phyloP scores from a whole-genome alignment of 64 coral and sea anemone genomes.

The Montipora capricornis region DNA sequence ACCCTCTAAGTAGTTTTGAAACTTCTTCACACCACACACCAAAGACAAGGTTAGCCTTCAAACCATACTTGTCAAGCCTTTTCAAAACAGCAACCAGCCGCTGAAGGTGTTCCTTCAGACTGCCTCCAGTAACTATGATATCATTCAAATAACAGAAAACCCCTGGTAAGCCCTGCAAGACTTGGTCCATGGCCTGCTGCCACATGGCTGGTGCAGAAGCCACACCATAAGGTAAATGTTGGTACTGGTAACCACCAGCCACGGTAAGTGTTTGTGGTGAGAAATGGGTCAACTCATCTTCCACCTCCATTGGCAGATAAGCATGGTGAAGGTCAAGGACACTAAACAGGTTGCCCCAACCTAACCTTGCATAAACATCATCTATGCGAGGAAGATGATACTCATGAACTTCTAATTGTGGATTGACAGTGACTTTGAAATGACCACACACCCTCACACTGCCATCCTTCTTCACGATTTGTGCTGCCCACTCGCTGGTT shows the following conservation, averaged over 20 bases:
- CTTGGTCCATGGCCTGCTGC: slow-evolving; percentile 49
- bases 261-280: slow-evolving; percentile 19
- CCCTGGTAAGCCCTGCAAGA: slow-evolving; percentile 1
- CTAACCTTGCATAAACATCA: slow-evolving; percentile 24
- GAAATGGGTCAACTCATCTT: slow-evolving; percentile 2
- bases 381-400: slow-evolving; percentile 29
- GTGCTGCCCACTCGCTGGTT: neutral
- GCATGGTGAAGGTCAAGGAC: neutral
- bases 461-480: slow-evolving; percentile 9
- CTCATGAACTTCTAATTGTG: slow-evolving; percentile 23
- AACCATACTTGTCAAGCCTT: slow-evolving; percentile 23
- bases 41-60: slow-evolving; percentile 50
- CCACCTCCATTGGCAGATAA: slow-evolving; percentile 51
- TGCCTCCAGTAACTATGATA: slow-evolving; percentile 9
- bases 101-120: neutral
- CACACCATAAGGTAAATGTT: slow-evolving; percentile 17
- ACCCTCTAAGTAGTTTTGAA: slow-evolving; percentile 65
- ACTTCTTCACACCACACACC: slow-evolving; percentile 50
- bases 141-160: slow-evolving; percentile 45
- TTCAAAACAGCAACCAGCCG: neutral
- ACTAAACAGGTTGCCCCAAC: slow-evolving; percentile 5
- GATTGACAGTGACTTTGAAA: slow-evolving; percentile 37
- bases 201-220: slow-evolving; percentile 40
- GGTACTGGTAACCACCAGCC: slow-evolving; percentile 32
- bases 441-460: slow-evolving; percentile 22